Conservation (phyloP, 2,797 vertebrate species). For the Iguana delicatissima region DNA sequence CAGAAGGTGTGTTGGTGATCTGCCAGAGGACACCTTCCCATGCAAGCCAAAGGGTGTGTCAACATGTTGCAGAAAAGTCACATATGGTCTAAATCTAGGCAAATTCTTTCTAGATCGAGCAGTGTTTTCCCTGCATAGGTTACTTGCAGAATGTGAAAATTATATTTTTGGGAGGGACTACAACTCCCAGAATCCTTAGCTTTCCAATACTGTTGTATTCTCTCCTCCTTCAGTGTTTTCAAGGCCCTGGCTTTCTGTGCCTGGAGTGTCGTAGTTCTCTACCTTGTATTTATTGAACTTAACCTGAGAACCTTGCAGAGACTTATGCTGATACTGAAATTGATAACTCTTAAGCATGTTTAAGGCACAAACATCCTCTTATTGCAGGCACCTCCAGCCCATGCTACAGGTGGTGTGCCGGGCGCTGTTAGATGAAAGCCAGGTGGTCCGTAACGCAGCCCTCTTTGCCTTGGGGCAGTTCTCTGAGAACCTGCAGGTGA, state of each 20-base stretch:
- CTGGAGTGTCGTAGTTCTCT: background rate
- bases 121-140: background rate
- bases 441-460: constrained; percentile 88
- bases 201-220: background rate
- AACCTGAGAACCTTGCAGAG: too few relatives aligned
- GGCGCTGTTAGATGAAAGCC: constrained; percentile 85
- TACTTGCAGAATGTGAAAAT: background rate
- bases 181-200: too few relatives aligned
- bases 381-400: constrained; percentile 84
- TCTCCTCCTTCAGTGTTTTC: background rate
- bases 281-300: background rate
- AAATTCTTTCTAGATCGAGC: background rate
- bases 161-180: too few relatives aligned
- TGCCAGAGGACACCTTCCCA: background rate
- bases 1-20: background rate
- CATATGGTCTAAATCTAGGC: too few relatives aligned
- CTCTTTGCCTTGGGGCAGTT: constrained; percentile 93
- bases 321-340: background rate
- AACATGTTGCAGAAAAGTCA: background rate
- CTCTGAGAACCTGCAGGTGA: constrained; percentile 92
- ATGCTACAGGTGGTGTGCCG: constrained; percentile 88
- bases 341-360: too few relatives aligned
- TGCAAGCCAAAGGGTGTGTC: background rate
- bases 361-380: background rate
- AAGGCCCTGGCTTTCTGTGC: background rate